phyloP scores from a whole-genome alignment of 1,140 invertebrate genomes.

The Eurytemora carolleeae region DNA sequence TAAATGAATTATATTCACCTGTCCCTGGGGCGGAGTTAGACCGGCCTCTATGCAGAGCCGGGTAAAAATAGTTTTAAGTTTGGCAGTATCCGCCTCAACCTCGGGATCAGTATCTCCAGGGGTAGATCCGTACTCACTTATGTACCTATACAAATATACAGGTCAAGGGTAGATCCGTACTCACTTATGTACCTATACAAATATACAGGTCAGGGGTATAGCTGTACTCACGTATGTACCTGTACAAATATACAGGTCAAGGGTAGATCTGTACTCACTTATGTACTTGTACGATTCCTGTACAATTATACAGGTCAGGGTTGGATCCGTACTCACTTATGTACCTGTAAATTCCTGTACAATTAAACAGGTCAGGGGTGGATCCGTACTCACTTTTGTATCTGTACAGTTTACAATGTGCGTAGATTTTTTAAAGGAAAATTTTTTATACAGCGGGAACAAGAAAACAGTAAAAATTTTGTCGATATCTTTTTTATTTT shows the following conservation, averaged over 20 bases:
- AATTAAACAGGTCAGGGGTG: no score
- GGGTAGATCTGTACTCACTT: not conserved
- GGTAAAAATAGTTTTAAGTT: conserved; percentile 42
- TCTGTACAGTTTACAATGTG: no score
- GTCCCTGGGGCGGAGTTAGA: not conserved
- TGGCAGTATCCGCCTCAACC: conserved; percentile 68
- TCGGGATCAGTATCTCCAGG: conserved; percentile 37
- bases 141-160: not conserved
- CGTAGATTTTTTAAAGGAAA: no score
- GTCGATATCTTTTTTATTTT: no score
- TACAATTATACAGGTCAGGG: no score
- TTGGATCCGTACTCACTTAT: not conserved
- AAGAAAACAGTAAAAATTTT: no score
- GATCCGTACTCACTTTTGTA: not conserved
- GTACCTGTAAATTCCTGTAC: no score
- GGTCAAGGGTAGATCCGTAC: not conserved
- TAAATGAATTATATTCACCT: no score
- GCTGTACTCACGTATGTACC: not conserved
- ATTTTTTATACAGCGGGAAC: no score
- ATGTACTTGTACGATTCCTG: no score
- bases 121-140: not conserved
- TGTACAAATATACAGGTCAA: no score
- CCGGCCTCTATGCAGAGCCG: not conserved
- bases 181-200: not conserved
- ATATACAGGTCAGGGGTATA: no score